Evolutionary conservation across 2,113 vertebrate species (phyloP).

Genomic region (Vulpes lagopus): DNA sequence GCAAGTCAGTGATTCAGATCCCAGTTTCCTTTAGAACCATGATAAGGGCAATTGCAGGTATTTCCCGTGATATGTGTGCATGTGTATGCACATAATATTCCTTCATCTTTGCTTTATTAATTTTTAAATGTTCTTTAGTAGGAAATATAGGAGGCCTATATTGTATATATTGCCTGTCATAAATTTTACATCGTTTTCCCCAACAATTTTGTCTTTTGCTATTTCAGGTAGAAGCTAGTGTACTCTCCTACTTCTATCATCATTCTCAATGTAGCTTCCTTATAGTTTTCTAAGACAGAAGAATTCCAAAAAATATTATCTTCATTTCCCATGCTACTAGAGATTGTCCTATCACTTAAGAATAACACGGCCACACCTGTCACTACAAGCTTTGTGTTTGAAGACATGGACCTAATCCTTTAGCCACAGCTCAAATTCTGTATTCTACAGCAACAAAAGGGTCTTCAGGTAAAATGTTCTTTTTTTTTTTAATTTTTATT

Average conservation of each 20-base stretch:
- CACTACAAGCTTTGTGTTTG: neutral
- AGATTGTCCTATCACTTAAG: neutral
- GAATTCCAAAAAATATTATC: neutral
- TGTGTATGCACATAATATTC: neutral
- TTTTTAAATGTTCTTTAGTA: constrained; percentile 2
- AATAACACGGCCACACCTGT: neutral
- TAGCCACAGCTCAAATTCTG: neutral
- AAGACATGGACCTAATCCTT: neutral
- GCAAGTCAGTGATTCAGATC: neutral
- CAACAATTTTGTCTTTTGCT: neutral
- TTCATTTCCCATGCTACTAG: neutral
- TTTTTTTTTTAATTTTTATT: too few species aligned
- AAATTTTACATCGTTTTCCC: neutral
- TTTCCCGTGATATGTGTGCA: neutral
- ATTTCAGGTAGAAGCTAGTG: neutral
- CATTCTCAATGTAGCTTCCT: neutral
- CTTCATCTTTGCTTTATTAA: neutral
- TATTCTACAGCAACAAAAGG: neutral
- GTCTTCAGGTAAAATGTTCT: neutral
- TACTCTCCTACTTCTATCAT: neutral
- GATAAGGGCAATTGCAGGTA: neutral
- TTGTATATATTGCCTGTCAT: neutral
- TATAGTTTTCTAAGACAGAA: neutral
- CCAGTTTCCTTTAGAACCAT: neutral
- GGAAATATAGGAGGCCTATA: neutral